A percentile compares a stretch with the other conserved stretches of the same genome.
phyloP scores from a whole-genome alignment of 2,888 invertebrate genomes.

The Hemicrepidius hirtus region DNA sequence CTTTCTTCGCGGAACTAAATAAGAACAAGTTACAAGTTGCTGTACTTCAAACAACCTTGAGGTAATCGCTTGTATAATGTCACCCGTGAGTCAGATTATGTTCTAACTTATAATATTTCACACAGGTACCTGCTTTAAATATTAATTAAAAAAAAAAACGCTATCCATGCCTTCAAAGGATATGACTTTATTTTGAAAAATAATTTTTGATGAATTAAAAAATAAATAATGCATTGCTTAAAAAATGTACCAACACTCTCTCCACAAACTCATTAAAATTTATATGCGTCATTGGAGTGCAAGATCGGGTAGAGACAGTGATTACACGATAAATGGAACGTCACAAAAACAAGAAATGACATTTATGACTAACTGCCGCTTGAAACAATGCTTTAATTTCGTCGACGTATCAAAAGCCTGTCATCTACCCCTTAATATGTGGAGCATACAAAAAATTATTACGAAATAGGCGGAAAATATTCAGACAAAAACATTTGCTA shows the following conservation, averaged over 20 bases:
- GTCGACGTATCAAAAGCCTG: constrained; percentile 6
- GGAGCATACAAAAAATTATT: constrained; percentile 21
- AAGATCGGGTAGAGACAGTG: constrained; percentile 4
- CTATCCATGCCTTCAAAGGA: too few species aligned
- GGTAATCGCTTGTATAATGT: constrained; percentile 1
- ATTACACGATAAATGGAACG: constrained; percentile 3
- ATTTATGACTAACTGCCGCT: constrained; percentile 11
- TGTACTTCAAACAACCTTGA: constrained; percentile 16
- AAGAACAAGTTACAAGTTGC: constrained; percentile 35
- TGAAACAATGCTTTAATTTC: constrained; percentile 32
- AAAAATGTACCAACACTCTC: too few species aligned
- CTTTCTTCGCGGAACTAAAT: constrained; percentile 37
- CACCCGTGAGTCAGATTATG: not conserved
- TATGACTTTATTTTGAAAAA: too few species aligned
- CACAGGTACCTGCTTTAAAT: not conserved
- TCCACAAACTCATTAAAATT: not conserved
- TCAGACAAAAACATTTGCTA: constrained; percentile 15
- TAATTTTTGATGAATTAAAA: too few species aligned
- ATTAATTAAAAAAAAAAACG: too few species aligned
- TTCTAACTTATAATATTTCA: not conserved
- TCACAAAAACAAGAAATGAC: constrained; percentile 12
- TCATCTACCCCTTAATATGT: constrained; percentile 29
- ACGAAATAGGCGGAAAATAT: constrained; percentile 6
- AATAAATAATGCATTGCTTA: too few species aligned
- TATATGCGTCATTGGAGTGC: not conserved